Conservation (phyloP, 2,113 vertebrate genomes). For the Cynoglossus semilaevis region DNA sequence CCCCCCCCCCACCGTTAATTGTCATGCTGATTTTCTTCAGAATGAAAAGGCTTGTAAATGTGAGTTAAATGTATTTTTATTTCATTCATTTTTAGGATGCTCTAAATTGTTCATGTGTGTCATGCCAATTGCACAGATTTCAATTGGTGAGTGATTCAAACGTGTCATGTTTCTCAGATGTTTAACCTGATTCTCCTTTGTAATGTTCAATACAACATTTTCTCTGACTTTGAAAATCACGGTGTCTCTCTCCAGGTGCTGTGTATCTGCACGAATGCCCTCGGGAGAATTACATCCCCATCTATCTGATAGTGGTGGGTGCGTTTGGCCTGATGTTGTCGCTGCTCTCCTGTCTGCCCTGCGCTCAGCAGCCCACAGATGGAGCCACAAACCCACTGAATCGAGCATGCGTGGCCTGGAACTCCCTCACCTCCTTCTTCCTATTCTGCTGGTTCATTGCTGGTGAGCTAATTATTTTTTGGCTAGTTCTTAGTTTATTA, state of each 20-base stretch:
- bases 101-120: constrained; percentile 31
- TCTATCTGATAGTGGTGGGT: constrained; percentile 72
- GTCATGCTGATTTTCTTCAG: no score
- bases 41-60: no score
- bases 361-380: neutral
- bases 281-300: constrained; percentile 63
- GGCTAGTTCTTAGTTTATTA: neutral
- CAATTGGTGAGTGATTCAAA: constrained; percentile 58
- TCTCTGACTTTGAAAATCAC: neutral
- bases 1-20: no score
- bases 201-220: neutral
- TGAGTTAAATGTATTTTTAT: neutral
- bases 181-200: no score
- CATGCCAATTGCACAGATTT: constrained; percentile 65
- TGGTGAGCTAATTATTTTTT: constrained; percentile 53
- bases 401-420: constrained; percentile 17
- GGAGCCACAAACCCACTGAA: neutral
- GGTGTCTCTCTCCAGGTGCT: constrained; percentile 45
- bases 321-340: constrained; percentile 46
- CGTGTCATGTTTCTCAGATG: neutral
- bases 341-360: constrained; percentile 58
- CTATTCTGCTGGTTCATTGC: constrained; percentile 71
- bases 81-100: constrained; percentile 40
- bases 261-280: constrained; percentile 67
- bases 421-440: constrained; percentile 44